Conservation (phyloP, 2,888 invertebrate genomes). For the Leptura quadrifasciata region DNA sequence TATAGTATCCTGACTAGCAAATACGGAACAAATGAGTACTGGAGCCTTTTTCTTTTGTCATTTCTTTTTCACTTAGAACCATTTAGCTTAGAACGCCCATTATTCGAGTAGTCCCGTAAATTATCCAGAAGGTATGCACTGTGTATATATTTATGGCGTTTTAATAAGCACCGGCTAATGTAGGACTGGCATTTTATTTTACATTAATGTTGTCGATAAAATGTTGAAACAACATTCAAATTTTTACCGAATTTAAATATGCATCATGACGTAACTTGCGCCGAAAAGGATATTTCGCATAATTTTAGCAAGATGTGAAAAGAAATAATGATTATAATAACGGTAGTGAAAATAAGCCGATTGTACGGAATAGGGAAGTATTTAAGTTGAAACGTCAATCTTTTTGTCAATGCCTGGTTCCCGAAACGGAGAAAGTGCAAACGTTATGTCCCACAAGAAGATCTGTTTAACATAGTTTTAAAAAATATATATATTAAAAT, state of each 20-base stretch:
- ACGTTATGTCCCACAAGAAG: too few relatives aligned
- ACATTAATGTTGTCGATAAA: background rate
- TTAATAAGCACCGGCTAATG: slow-evolving; percentile 19
- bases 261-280: background rate
- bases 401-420: too few relatives aligned
- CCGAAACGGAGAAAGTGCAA: too few relatives aligned
- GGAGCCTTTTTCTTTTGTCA: too few relatives aligned
- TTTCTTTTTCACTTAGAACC: too few relatives aligned
- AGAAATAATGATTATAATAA: background rate
- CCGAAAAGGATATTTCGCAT: background rate
- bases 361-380: too few relatives aligned
- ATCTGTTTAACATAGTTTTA: too few relatives aligned
- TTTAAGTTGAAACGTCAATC: too few relatives aligned
- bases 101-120: background rate
- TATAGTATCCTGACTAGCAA: too few relatives aligned
- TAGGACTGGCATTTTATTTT: slow-evolving; percentile 24
- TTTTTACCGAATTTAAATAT: background rate
- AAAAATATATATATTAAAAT: too few relatives aligned
- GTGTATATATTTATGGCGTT: slow-evolving; percentile 11
- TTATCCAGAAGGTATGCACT: background rate
- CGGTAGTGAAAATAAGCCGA: too few relatives aligned
- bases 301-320: background rate
- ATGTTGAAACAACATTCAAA: background rate
- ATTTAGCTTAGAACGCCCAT: background rate
- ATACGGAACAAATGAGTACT: too few relatives aligned